Evolutionary conservation across 2,113 vertebrate species (phyloP).

Genomic region (Elephantulus edwardii): DNA sequence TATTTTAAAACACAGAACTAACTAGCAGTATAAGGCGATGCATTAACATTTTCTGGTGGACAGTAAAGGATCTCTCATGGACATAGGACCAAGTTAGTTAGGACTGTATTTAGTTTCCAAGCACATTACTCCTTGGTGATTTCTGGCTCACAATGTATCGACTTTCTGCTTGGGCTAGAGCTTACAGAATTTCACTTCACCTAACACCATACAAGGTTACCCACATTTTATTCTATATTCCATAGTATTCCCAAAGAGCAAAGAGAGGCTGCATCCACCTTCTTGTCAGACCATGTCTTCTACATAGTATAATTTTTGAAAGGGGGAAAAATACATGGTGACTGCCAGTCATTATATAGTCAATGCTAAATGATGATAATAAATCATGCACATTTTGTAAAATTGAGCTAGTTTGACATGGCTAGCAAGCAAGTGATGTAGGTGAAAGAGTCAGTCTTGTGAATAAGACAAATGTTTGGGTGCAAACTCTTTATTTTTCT

Average conservation of each 20-base stretch:
- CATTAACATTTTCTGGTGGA: slow-evolving; percentile 67
- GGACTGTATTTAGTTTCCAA: slow-evolving; percentile 74
- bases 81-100: slow-evolving; percentile 65
- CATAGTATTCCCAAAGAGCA: neutral
- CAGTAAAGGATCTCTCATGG: slow-evolving; percentile 57
- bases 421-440: neutral
- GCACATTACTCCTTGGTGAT: slow-evolving; percentile 70
- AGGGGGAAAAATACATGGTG: neutral
- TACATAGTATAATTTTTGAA: slow-evolving; percentile 3
- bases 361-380: neutral
- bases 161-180: slow-evolving; percentile 61
- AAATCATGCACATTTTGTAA: slow-evolving; percentile 24
- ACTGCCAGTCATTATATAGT: slow-evolving; percentile 29
- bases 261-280: neutral
- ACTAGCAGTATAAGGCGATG: slow-evolving; percentile 37
- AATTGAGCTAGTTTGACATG: neutral
- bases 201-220: slow-evolving; percentile 72
- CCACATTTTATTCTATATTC: slow-evolving; percentile 16
- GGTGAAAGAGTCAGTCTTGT: neutral
- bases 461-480: neutral
- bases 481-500: slow-evolving; percentile 40
- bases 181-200: slow-evolving; percentile 65
- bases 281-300: neutral
- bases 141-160: slow-evolving; percentile 73
- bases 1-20: slow-evolving; percentile 51